Percentiles rank a stretch among this genome's conserved stretches.
phyloP scores from a whole-genome alignment of 2,113 vertebrate species.

The Sapayoa aenigma region DNA sequence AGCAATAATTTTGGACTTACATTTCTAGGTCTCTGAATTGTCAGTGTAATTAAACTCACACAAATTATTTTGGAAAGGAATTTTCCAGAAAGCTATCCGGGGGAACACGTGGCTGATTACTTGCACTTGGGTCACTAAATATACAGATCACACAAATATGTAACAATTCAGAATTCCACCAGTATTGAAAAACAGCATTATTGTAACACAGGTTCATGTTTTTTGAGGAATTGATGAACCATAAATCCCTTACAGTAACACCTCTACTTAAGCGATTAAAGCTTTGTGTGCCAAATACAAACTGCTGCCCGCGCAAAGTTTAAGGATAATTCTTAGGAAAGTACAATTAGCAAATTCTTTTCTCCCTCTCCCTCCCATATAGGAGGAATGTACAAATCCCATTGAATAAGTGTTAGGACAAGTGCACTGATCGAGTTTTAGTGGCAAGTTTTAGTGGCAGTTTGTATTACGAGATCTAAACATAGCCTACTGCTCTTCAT shows the following conservation, averaged over 20 bases:
- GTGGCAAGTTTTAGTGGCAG: neutral
- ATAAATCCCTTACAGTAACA: neutral
- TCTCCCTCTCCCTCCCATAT: neutral
- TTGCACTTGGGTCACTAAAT: neutral
- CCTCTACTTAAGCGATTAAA: neutral
- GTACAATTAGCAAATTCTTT: neutral
- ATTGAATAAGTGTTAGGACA: neutral
- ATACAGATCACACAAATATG: neutral
- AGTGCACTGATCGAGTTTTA: neutral
- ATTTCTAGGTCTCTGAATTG: slow-evolving; percentile 3
- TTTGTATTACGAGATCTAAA: neutral
- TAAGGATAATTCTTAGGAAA: neutral
- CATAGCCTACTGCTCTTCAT: neutral
- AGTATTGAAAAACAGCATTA: neutral
- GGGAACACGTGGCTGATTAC: neutral
- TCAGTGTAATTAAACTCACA: slow-evolving; percentile 10
- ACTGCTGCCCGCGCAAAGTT: neutral
- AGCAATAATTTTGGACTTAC: neutral
- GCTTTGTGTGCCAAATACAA: neutral
- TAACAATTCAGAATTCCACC: neutral
- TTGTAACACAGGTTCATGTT: neutral
- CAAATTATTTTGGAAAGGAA: neutral
- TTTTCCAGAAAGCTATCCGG: neutral
- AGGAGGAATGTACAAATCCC: neutral
- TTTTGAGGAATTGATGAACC: neutral